phyloP scores from a whole-genome alignment of 2,888 invertebrate genomes.

The Bruchidius siliquastri region DNA sequence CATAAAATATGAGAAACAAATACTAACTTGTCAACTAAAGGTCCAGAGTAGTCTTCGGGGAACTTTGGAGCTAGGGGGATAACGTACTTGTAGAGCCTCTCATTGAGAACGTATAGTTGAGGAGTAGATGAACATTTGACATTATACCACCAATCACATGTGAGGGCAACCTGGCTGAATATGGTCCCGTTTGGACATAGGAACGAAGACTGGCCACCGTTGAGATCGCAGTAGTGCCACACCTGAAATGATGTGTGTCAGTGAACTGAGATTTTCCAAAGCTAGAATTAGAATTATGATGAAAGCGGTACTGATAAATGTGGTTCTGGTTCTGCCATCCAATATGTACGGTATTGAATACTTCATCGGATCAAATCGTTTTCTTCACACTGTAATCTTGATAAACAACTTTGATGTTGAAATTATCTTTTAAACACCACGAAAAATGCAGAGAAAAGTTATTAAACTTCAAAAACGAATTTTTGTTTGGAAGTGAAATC shows the following conservation, averaged over 20 bases:
- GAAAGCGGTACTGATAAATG: neutral
- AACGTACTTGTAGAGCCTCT: slow-evolving; percentile 83
- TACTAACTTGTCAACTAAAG: slow-evolving; percentile 74
- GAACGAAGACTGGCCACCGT: slow-evolving; percentile 86
- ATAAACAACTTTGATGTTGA: no score
- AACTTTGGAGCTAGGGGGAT: slow-evolving; percentile 82
- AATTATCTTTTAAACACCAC: no score
- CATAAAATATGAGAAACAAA: neutral
- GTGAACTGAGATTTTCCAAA: neutral
- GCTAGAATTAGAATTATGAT: neutral
- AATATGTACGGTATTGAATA: no score
- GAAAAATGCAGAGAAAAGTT: no score
- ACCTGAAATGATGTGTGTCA: slow-evolving; percentile 55
- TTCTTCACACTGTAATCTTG: no score
- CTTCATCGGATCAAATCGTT: no score
- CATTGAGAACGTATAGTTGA: slow-evolving; percentile 82
- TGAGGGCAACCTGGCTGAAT: slow-evolving; percentile 82
- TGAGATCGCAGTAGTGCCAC: slow-evolving; percentile 89
- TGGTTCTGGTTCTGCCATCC: no score
- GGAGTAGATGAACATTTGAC: slow-evolving; percentile 79
- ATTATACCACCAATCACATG: slow-evolving; percentile 93
- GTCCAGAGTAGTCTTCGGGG: slow-evolving; percentile 85
- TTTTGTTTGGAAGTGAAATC: no score
- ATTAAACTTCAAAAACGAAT: no score
- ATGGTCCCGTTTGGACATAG: slow-evolving; percentile 80